Base-by-base conservation (phyloP, 1,140 invertebrate genomes). In the Dinoponera quadriceps region DNA sequence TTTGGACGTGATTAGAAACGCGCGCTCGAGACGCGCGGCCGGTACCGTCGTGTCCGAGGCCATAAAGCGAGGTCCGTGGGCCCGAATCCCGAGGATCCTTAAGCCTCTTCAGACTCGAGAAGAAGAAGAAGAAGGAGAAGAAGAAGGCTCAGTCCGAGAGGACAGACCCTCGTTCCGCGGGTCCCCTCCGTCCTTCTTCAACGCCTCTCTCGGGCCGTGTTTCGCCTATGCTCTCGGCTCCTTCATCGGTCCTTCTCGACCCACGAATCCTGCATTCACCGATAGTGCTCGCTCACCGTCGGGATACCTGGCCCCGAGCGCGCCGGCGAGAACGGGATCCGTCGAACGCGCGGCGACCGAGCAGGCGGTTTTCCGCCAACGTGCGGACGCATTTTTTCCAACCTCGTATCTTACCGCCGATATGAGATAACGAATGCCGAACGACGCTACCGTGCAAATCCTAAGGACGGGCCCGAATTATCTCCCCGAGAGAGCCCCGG, bases 201-300 rank as follows among this genome's bases (percentile, higher is more conserved):
- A 22, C 54, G 62, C 27, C 73, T 33, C 16, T 68, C 62, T 27
- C 49, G 29, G n/a, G 62, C 22, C 75, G 29, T 38, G 75, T 69
- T 69, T 71, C 33, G 44, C 75, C 75, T 57, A 80, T 54, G 51
- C 13, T 38, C 25, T 33, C 54, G 54, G 33, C 71, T 63, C 33
- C 51, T 54, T 77, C 74, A 29, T 66, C 75, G 63, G 51, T 78
- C 51, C 65, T 57, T 63, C 62, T 48, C 62, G 59, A 59, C 59
- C 82, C 65, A 63, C 48, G 84, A 83, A 84, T 89, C 77, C 54
- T 66, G 77, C 80, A 69, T 86, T 85, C 66, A 49, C 74, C 88
- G 89, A 85, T 73, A 89, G 74, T 82, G 75, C 88, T 88, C 89
- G 88, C 83, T 83, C 60, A 48, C 62, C 38, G 29, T 25, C 29